Conservation (phyloP, 2,888 invertebrate species). For the Dicranocentrus wangi region DNA sequence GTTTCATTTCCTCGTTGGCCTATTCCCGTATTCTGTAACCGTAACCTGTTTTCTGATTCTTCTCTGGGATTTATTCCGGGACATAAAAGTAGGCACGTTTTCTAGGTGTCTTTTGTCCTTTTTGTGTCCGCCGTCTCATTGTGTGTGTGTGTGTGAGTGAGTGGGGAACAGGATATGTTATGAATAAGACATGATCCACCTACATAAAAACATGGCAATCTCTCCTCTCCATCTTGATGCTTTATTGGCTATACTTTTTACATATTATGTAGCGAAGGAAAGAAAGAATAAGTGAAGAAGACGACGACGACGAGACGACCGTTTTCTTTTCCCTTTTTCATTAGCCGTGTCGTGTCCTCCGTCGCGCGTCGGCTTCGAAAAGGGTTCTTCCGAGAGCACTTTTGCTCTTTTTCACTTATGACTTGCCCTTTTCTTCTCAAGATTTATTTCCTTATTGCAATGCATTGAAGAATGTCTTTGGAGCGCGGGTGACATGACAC, state of each 20-base stretch:
- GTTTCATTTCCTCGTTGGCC: constrained; percentile 45
- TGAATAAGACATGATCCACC: constrained; percentile 61
- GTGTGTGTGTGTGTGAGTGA: background rate
- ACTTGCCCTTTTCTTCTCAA: constrained; percentile 56
- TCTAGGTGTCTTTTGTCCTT: constrained; percentile 28
- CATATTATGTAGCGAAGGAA: no score
- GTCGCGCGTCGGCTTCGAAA: background rate
- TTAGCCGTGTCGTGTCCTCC: constrained; percentile 46
- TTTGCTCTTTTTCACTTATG: constrained; percentile 40
- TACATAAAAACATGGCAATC: background rate
- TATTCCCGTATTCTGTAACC: constrained; percentile 21
- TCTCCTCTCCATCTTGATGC: constrained; percentile 35
- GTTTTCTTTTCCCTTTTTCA: constrained; percentile 40
- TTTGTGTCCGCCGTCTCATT: constrained; percentile 20
- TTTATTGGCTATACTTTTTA: constrained; percentile 44
- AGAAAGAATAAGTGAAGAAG: no score
- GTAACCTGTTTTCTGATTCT: constrained; percentile 50
- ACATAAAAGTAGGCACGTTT: constrained; percentile 31
- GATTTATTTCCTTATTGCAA: constrained; percentile 58
- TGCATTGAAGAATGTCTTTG: constrained; percentile 37
- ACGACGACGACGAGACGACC: background rate
- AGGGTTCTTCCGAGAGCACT: constrained; percentile 23
- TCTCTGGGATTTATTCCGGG: constrained; percentile 1
- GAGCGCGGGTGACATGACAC: background rate
- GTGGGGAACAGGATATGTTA: constrained; percentile 15